These are phyloP conservation scores for Octodon degus DNA, from an alignment of 2,113 vertebrate genomes.

Conservation along the genomic window DNA sequence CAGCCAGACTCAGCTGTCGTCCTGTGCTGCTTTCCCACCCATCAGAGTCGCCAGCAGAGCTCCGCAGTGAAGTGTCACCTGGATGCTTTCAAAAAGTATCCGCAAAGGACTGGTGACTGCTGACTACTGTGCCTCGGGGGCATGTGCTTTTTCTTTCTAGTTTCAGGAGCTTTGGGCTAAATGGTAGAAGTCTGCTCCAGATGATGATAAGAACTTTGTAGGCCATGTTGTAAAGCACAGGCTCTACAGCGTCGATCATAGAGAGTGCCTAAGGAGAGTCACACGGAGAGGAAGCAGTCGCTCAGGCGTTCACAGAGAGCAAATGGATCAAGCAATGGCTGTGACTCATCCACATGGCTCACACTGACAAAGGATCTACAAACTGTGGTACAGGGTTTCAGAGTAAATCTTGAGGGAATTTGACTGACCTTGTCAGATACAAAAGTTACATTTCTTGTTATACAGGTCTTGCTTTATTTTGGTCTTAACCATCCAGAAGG, in stretches of 20 bases:
- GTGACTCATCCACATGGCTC: too few relatives aligned
- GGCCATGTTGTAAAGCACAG: background rate
- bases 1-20: background rate
- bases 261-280: too few relatives aligned
- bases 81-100: background rate
- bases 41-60: background rate
- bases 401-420: too few relatives aligned
- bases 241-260: background rate
- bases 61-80: background rate
- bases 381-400: too few relatives aligned
- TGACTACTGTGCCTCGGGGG: background rate
- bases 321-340: too few relatives aligned
- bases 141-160: background rate
- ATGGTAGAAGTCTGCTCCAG: background rate
- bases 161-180: background rate
- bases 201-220: background rate
- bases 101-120: background rate
- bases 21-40: background rate
- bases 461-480: too few relatives aligned
- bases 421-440: too few relatives aligned
- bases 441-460: too few relatives aligned
- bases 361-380: too few relatives aligned
- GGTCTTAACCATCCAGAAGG: too few relatives aligned
- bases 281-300: too few relatives aligned
- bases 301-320: too few relatives aligned